Conservation (phyloP, 2,797 vertebrate genomes). For the Paratrypauchen microcephalus region DNA sequence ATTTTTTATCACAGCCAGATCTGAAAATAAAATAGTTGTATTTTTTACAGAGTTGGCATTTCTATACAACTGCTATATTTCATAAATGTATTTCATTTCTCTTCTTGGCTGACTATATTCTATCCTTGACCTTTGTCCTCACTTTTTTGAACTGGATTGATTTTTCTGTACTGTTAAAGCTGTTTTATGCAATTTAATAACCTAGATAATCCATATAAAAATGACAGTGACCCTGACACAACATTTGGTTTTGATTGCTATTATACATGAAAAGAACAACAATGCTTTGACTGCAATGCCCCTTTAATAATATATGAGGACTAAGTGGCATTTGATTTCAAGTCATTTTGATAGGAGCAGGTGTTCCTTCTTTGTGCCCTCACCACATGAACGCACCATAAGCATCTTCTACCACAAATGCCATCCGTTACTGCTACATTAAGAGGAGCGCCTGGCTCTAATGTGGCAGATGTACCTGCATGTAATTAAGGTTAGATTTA, state of each 20-base stretch:
- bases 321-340: background rate
- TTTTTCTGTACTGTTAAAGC: too few relatives aligned
- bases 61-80: too few relatives aligned
- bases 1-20: background rate
- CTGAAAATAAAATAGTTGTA: too few relatives aligned
- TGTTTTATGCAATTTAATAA: too few relatives aligned
- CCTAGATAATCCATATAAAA: background rate
- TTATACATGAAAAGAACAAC: background rate
- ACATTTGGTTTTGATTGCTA: background rate
- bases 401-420: constrained; percentile 13
- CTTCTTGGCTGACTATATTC: background rate
- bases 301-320: background rate
- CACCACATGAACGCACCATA: constrained; percentile 8
- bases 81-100: background rate
- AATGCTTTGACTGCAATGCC: background rate
- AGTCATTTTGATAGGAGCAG: constrained; percentile 7
- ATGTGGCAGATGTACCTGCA: constrained; percentile 67
- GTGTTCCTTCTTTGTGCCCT: constrained; percentile 6
- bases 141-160: too few relatives aligned
- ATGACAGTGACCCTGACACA: background rate
- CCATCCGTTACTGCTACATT: constrained; percentile 16
- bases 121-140: too few relatives aligned
- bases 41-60: too few relatives aligned
- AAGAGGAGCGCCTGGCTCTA: constrained; percentile 32
- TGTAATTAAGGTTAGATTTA: constrained; percentile 71